Conservation (phyloP, 92 coral and sea anemone species). For the Phymanthus crucifer region DNA sequence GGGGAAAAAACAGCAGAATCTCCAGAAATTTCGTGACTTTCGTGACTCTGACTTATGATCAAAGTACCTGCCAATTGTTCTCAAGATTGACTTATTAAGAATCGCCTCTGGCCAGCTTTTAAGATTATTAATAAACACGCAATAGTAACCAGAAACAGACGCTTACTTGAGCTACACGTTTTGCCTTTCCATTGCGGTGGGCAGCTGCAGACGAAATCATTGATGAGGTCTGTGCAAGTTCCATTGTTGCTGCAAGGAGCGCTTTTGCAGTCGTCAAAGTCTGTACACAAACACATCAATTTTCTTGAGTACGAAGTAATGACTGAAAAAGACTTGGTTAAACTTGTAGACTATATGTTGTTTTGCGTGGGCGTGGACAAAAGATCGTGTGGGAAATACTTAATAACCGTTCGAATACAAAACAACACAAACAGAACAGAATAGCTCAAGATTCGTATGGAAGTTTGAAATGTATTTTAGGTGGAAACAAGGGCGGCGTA, state of each 20-base stretch:
- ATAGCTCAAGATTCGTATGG: too few relatives aligned
- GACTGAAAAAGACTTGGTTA: not conserved
- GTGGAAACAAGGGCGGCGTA: too few relatives aligned
- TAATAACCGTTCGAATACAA: too few relatives aligned
- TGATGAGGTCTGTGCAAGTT: constrained; percentile 56
- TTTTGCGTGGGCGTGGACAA: not conserved
- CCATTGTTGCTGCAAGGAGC: constrained; percentile 69
- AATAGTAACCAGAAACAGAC: not conserved
- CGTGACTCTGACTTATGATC: not conserved
- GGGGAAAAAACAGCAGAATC: too few relatives aligned
- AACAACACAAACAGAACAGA: too few relatives aligned
- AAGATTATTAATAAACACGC: not conserved
- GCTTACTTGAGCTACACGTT: constrained; percentile 72
- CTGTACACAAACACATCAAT: constrained; percentile 36
- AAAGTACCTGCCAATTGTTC: not conserved
- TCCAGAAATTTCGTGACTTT: too few relatives aligned
- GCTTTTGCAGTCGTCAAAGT: constrained; percentile 64
- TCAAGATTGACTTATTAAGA: not conserved
- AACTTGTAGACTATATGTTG: not conserved
- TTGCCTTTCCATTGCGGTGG: constrained; percentile 66
- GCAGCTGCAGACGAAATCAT: constrained; percentile 60
- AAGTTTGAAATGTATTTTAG: too few relatives aligned
- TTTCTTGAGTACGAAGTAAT: too few relatives aligned
- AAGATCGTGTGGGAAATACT: too few relatives aligned
- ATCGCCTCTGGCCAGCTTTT: not conserved